Evolutionary conservation across 2,888 invertebrate genomes (phyloP), one percentile per base, ranked within the genome.

Genomic region (Eristalis intricaria): DNA sequence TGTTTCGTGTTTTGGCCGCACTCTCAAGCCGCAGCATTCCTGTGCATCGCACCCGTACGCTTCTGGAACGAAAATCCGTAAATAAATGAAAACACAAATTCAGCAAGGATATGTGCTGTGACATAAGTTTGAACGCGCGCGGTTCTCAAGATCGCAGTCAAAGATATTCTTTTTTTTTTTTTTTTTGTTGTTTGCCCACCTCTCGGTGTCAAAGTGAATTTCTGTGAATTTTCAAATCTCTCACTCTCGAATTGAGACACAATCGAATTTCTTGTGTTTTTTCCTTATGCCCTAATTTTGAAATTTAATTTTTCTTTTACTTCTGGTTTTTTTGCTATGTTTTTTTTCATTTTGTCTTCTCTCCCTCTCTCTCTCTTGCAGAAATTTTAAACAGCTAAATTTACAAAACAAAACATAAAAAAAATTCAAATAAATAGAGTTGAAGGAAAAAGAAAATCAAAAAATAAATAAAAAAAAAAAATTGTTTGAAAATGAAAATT

Each of bases 351-450:
- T 75, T 75, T 70, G 50, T 78, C 71, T 50, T 79, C 70, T 76
- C 35, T 23, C 60, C 29, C 22, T 80, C 56, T 75, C 22, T 80
- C 56, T 75, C 64, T 80, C 50, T 80, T 84, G 65, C 84, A 88
- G 81, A 81, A 88, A 88, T 84, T 84, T 81, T 78, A 78, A 88
- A 88, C 77, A 88, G 77, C 84, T 80, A 88, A 88, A 84, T 84
- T 77, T 29, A 32, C 8, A 61, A 69, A 58, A 76, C 60, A 69
- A 68, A n/a, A n/a, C n/a, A n/a, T n/a, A n/a, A n/a, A 70, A 82
- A 79, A 83, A 79, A 70, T 78, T 75, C 70, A 50, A 78, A 61
- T 75, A 32, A 66, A 83, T 63, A 88, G 84, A 84, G 80, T 77
- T 50, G 58, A 70, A 60, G 73, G 50, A 73, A 69, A n/a, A 70